These are phyloP conservation scores for Ceryle rudis DNA, from an alignment of 2,797 vertebrate species.

Conservation along the genomic window DNA sequence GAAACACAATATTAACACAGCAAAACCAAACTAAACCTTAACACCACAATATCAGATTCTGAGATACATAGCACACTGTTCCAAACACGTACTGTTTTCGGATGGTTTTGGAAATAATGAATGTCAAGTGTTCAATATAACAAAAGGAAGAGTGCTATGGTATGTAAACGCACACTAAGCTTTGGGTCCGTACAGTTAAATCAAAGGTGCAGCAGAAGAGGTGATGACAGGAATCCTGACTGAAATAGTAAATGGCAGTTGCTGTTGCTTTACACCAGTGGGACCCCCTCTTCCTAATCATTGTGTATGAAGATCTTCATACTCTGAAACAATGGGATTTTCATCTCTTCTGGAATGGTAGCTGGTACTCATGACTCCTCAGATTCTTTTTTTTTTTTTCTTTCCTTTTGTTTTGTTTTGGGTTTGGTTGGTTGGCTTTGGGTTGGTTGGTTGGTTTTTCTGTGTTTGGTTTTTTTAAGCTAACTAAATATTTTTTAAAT, in stretches of 20 bases:
- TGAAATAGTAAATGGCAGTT: not conserved
- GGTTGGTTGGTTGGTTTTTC: no score
- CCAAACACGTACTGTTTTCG: not conserved
- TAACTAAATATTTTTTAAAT: not conserved
- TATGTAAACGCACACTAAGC: not conserved
- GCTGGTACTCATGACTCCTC: not conserved
- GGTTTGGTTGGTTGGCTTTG: not conserved
- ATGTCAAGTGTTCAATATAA: not conserved
- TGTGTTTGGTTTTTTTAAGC: no score
- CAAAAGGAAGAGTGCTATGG: not conserved
- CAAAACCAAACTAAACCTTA: fast-evolving
- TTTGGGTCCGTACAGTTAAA: not conserved
- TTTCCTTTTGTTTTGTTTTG: no score
- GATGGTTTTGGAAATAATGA: not conserved
- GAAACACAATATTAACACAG: not conserved
- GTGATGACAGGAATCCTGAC: not conserved
- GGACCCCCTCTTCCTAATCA: not conserved
- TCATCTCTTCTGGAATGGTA: not conserved
- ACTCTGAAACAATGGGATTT: not conserved
- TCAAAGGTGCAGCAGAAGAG: not conserved
- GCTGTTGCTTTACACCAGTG: not conserved
- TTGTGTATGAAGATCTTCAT: not conserved
- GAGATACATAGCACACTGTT: not conserved
- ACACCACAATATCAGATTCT: not conserved
- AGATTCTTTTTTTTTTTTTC: not conserved